These are phyloP conservation scores for Diaperis boleti DNA, from an alignment of 2,888 invertebrate species.

Conservation along the genomic window DNA sequence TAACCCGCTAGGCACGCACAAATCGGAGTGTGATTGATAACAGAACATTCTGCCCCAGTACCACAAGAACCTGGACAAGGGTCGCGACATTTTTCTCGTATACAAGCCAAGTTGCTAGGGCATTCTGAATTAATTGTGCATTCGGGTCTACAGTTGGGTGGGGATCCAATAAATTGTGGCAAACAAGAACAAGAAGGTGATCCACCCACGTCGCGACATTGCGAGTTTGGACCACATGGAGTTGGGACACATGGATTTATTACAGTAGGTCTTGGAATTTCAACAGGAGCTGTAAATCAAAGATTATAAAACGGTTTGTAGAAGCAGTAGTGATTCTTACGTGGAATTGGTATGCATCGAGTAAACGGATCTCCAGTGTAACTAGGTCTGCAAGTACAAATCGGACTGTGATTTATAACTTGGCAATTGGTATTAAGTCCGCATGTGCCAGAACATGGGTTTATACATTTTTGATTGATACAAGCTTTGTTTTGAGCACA, in stretches of 20 bases:
- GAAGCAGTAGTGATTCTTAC: conserved; percentile 27
- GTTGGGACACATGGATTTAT: conserved; percentile 81
- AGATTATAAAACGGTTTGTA: neutral
- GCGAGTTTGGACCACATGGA: conserved; percentile 76
- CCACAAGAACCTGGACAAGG: conserved; percentile 87
- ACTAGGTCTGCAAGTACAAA: conserved; percentile 81
- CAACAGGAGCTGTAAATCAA: conserved; percentile 48
- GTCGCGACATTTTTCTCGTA: conserved; percentile 81
- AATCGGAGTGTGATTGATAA: conserved; percentile 81
- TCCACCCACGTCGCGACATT: conserved; percentile 70
- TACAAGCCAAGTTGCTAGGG: conserved; percentile 78
- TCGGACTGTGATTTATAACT: conserved; percentile 85
- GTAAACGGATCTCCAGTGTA: conserved; percentile 86
- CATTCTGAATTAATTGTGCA: conserved; percentile 83
- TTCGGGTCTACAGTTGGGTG: conserved; percentile 76
- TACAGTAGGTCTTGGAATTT: conserved; percentile 54
- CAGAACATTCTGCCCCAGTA: conserved; percentile 79
- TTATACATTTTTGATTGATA: conserved; percentile 83
- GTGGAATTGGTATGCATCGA: conserved; percentile 73
- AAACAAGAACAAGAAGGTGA: conserved; percentile 76
- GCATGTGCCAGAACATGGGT: conserved; percentile 87
- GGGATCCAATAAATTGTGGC: conserved; percentile 75
- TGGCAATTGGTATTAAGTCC: conserved; percentile 82
- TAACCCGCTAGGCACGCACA: conserved; percentile 74
- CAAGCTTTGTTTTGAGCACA: conserved; percentile 85